Percentiles rank a stretch among this genome's conserved stretches.
Conservation (phyloP, 2,888 invertebrate genomes). For the Hyposoter dolosus region DNA sequence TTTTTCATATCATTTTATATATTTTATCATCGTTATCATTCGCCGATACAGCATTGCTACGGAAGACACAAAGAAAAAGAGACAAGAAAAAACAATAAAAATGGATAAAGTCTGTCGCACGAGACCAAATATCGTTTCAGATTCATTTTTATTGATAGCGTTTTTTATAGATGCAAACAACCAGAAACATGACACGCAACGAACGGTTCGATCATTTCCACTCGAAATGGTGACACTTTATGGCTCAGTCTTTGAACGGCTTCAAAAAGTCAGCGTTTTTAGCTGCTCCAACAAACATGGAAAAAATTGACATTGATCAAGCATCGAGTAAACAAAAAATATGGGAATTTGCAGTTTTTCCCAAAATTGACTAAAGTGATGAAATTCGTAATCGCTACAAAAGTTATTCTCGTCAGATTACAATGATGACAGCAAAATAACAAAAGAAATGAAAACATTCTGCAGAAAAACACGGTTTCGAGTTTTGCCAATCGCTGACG, state of each 20-base stretch:
- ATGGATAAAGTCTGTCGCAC: neutral
- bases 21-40: slow-evolving; percentile 44
- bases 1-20: slow-evolving; percentile 34
- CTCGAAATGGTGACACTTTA: slow-evolving; percentile 26
- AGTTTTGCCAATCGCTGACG: slow-evolving; percentile 34
- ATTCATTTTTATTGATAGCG: slow-evolving; percentile 25
- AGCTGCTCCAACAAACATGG: neutral
- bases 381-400: neutral
- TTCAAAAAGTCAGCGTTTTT: neutral
- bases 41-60: slow-evolving; percentile 26
- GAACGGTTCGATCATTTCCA: neutral
- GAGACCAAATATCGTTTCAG: slow-evolving; percentile 34
- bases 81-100: neutral
- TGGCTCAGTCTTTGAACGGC: neutral
- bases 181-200: slow-evolving; percentile 14
- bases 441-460: slow-evolving; percentile 35
- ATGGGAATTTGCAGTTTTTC: neutral
- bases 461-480: neutral
- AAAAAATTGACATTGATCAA: neutral
- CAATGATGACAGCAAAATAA: neutral
- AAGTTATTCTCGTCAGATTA: neutral
- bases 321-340: neutral
- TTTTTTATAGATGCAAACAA: slow-evolving; percentile 23
- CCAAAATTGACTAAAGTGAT: neutral
- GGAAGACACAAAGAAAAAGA: neutral